These are phyloP conservation scores for Aurelia aurita complex sp. Pacific DNA, from an alignment of 30 jellyfish, hydroid and myxozoan genomes.

Conservation along the genomic window DNA sequence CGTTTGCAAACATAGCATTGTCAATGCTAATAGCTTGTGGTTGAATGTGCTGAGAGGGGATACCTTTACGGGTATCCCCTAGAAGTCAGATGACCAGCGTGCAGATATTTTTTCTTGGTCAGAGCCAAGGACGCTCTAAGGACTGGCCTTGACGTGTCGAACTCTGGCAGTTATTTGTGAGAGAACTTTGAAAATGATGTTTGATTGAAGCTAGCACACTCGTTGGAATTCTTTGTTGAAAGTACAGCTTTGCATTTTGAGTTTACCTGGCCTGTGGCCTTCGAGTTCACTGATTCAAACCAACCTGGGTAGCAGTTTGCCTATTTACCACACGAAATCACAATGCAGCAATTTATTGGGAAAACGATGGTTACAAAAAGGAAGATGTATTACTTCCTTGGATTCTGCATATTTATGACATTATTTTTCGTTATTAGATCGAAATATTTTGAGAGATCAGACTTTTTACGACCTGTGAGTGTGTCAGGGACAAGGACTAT, in stretches of 20 bases:
- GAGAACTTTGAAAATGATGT: no score
- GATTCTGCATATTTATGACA: slow-evolving; percentile 13
- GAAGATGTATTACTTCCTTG: slow-evolving; percentile 26
- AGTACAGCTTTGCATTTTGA: no score
- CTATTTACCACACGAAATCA: no score
- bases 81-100: slow-evolving; percentile 21
- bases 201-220: no score
- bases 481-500: slow-evolving; percentile 16
- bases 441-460: slow-evolving; percentile 65
- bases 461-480: slow-evolving; percentile 49
- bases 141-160: neutral
- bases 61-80: slow-evolving; percentile 15
- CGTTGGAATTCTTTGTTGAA: no score
- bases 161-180: no score
- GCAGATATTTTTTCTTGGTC: neutral
- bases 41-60: neutral
- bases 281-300: neutral
- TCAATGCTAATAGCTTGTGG: neutral
- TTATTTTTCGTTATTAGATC: slow-evolving; percentile 46
- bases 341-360: neutral
- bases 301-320: no score
- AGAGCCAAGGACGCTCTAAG: neutral
- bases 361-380: slow-evolving; percentile 28
- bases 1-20: neutral
- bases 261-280: no score